A percentile compares a stretch with the other conserved stretches of the same genome.
Conservation (phyloP, 2,113 vertebrate genomes). For the Anarrhichthys ocellatus region DNA sequence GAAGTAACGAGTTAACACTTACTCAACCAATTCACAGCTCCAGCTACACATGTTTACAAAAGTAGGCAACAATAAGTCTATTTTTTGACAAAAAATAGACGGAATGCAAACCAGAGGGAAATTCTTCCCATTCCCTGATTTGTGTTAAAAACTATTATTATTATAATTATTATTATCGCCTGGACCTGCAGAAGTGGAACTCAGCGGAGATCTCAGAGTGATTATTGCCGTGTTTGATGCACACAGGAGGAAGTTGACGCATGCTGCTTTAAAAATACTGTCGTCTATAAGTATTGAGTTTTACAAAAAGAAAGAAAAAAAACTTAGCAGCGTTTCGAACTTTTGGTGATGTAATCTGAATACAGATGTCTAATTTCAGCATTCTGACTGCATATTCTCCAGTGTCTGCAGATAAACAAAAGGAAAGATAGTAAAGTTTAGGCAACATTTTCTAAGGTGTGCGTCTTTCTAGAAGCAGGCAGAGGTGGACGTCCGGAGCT, state of each 20-base stretch:
- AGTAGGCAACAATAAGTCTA: background rate
- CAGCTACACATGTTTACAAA: background rate
- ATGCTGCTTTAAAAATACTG: constrained; percentile 6
- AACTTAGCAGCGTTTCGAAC: background rate
- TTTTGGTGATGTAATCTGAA: background rate
- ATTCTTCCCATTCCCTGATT: background rate
- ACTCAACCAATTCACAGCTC: background rate
- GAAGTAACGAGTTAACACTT: background rate
- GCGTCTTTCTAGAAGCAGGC: constrained; percentile 71
- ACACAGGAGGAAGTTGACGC: background rate
- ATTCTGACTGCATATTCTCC: background rate
- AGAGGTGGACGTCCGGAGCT: constrained; percentile 91
- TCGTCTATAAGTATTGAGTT: background rate
- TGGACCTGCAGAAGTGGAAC: background rate
- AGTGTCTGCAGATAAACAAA: background rate
- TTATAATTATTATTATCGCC: too few species aligned
- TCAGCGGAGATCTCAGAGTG: background rate
- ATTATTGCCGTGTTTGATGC: background rate
- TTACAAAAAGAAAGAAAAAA: background rate
- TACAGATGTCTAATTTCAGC: background rate
- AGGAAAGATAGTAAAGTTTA: background rate
- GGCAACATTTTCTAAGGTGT: constrained; percentile 18
- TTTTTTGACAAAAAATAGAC: background rate
- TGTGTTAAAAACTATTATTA: background rate
- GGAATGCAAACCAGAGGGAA: background rate